These are phyloP conservation scores for Lutjanus erythropterus DNA, from an alignment of 2,113 vertebrate species.

Conservation along the genomic window DNA sequence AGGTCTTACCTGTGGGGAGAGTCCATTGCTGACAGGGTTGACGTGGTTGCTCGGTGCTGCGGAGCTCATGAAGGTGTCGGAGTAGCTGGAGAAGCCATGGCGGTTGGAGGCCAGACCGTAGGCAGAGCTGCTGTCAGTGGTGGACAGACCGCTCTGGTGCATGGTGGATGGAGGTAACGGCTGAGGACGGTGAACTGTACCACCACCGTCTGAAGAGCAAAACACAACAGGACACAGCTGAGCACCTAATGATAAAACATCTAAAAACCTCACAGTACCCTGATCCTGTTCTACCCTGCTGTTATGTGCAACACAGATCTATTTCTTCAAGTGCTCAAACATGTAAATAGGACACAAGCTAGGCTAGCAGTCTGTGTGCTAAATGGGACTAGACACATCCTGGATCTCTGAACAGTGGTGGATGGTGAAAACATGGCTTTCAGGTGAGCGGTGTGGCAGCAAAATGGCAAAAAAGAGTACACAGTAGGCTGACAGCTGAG, in stretches of 20 bases:
- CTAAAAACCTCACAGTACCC: not conserved
- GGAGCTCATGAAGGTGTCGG: constrained; percentile 95
- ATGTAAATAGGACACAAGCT: not conserved
- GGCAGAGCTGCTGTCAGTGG: constrained; percentile 86
- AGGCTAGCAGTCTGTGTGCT: not conserved
- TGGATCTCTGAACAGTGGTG: not conserved
- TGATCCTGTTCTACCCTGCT: not conserved
- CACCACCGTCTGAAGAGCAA: constrained; percentile 85
- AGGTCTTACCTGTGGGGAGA: constrained; percentile 92
- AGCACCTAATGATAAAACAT: not conserved
- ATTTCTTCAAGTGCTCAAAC: not conserved
- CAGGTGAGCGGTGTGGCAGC: not conserved
- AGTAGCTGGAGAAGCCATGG: constrained; percentile 96
- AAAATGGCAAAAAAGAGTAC: not conserved
- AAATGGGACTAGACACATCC: not conserved
- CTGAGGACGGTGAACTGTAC: constrained; percentile 95
- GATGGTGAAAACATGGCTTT: not conserved
- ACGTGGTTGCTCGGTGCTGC: constrained; percentile 92
- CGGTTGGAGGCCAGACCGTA: constrained; percentile 90
- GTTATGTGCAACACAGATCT: not conserved
- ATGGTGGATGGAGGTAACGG: constrained; percentile 95
- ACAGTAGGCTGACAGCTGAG: not conserved
- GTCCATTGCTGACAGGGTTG: constrained; percentile 95
- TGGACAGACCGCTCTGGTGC: constrained; percentile 92
- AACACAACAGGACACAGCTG: constrained; percentile 15